A percentile compares a stretch with the other conserved stretches of the same genome.
Evolutionary conservation across 2,797 vertebrate species (phyloP).

Genomic region (Monodelphis domestica): DNA sequence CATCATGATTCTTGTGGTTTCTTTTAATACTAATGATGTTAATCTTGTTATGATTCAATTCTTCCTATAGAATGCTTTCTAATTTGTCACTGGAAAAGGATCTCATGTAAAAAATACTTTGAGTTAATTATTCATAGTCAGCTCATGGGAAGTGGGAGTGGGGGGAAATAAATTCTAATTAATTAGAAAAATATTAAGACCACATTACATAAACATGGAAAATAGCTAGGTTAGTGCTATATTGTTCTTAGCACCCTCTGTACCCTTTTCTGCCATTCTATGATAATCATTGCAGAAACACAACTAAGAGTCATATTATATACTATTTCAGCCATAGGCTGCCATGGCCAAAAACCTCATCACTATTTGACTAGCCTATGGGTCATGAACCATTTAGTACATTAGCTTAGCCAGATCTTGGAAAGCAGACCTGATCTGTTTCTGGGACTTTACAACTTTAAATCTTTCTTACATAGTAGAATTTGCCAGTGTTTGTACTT

Average conservation of each 20-base stretch:
- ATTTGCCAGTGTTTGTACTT: neutral
- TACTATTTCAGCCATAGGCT: neutral
- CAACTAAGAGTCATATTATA: neutral
- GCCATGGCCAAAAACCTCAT: neutral
- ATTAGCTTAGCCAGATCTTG: neutral
- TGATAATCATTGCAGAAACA: neutral
- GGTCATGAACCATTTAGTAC: neutral
- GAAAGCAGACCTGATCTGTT: neutral
- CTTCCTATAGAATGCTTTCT: neutral
- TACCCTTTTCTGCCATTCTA: neutral
- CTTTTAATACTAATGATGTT: neutral
- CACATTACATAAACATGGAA: neutral
- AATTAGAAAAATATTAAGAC: neutral
- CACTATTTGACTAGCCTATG: neutral
- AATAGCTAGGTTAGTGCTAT: neutral
- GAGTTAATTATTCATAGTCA: neutral
- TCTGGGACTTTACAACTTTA: neutral
- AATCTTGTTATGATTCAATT: neutral
- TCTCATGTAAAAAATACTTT: neutral
- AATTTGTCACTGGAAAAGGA: neutral
- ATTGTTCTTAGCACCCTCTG: neutral
- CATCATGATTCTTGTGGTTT: neutral
- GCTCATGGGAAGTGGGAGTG: neutral
- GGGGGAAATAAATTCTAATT: neutral
- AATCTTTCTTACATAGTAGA: neutral